These are phyloP conservation scores for Cephus rjabovi DNA, from an alignment of 2,888 invertebrate species.

Conservation along the genomic window DNA sequence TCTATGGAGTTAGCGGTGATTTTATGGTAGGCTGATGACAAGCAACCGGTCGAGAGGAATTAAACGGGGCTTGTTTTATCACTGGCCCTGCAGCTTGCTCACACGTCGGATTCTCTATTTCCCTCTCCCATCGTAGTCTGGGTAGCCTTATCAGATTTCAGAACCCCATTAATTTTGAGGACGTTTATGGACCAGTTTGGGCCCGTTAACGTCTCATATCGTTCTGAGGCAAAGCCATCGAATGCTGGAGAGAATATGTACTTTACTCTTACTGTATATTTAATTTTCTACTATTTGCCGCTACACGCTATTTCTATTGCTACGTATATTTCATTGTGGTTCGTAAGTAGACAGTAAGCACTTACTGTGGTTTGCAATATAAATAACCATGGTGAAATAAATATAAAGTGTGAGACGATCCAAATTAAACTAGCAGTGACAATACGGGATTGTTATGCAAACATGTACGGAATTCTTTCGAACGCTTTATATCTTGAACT, in stretches of 20 bases:
- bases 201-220: slow-evolving; percentile 17
- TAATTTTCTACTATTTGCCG: too few species aligned
- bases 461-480: neutral
- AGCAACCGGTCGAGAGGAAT: slow-evolving; percentile 11
- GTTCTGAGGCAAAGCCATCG: slow-evolving; percentile 12
- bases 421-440: too few species aligned
- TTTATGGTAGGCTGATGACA: neutral
- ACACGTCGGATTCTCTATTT: slow-evolving; percentile 6
- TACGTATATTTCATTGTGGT: too few species aligned
- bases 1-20: neutral
- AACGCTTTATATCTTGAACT: neutral
- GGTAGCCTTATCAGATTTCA: slow-evolving; percentile 19
- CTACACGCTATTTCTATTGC: too few species aligned
- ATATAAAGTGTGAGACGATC: too few species aligned
- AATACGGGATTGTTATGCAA: too few species aligned
- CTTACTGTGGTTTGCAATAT: too few species aligned
- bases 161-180: slow-evolving; percentile 21
- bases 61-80: slow-evolving; percentile 21
- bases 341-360: too few species aligned
- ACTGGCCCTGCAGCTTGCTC: slow-evolving; percentile 1
- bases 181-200: slow-evolving; percentile 23
- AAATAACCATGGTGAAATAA: too few species aligned
- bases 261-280: too few species aligned
- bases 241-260: neutral
- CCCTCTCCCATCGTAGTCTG: neutral